Percentiles rank a stretch among this genome's conserved stretches.
phyloP scores from a whole-genome alignment of 2,888 invertebrate genomes.

The Choristoneura rosaceana region DNA sequence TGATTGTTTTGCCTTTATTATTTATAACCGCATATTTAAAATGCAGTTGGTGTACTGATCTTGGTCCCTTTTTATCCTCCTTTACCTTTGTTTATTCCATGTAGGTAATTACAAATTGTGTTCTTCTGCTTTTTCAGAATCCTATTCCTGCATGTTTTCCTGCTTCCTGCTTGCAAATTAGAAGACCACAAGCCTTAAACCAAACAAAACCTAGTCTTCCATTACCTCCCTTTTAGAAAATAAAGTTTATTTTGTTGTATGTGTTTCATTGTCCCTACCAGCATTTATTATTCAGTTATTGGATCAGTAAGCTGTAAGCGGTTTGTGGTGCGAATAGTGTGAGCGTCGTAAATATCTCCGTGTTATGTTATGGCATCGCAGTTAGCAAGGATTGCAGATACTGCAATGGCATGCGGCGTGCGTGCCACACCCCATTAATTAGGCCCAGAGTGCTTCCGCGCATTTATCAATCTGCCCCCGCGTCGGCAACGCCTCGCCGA shows the following conservation, averaged over 20 bases:
- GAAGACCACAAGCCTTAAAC: conserved; percentile 7
- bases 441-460: conserved; percentile 82
- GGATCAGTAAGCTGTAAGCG: conserved; percentile 50
- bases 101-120: conserved; percentile 6
- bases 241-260: conserved; percentile 21
- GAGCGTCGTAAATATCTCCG: conserved; percentile 66
- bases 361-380: conserved; percentile 54
- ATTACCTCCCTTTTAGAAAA: neutral
- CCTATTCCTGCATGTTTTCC: conserved; percentile 23
- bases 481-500: conserved; percentile 59
- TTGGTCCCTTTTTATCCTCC: conserved; percentile 25
- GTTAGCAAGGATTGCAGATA: conserved; percentile 73
- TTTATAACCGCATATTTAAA: conserved; percentile 43
- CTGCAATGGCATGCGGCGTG: conserved; percentile 73
- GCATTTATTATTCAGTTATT: conserved; percentile 20
- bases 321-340: conserved; percentile 52
- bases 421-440: conserved; percentile 84
- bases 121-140: conserved; percentile 22
- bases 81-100: conserved; percentile 9
- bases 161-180: conserved; percentile 17
- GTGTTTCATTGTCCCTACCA: conserved; percentile 12
- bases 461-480: conserved; percentile 81
- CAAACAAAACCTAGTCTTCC: neutral
- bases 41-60: conserved; percentile 37
- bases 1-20: conserved; percentile 61